A percentile compares a stretch with the other conserved stretches of the same genome.
Evolutionary conservation across 2,797 vertebrate species (phyloP).

Genomic region (Pyrocephalus nanus): DNA sequence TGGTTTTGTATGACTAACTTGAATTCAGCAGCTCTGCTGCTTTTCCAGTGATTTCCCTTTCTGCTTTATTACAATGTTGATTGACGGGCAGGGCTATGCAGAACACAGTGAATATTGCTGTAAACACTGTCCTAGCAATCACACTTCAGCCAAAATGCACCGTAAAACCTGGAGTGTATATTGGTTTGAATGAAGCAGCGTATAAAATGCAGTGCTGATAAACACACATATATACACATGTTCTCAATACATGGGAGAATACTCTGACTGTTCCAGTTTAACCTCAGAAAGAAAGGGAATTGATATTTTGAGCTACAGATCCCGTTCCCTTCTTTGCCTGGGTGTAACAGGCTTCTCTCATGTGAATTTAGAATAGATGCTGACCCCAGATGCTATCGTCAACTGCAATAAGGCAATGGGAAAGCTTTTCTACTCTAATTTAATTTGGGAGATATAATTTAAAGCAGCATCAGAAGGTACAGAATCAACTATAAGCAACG

Average conservation of each 20-base stretch:
- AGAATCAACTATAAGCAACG: neutral
- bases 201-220: conserved; percentile 28
- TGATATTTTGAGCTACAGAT: neutral
- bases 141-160: conserved; percentile 29
- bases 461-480: conserved; percentile 20
- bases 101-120: conserved; percentile 34
- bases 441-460: conserved; percentile 41
- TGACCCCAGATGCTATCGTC: neutral
- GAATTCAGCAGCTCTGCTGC: conserved; percentile 44
- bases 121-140: conserved; percentile 43
- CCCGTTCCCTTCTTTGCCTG: neutral
- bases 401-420: neutral
- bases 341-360: neutral
- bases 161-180: neutral
- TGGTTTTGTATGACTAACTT: conserved; percentile 43
- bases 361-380: neutral
- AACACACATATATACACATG: neutral
- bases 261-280: neutral
- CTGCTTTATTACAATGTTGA: conserved; percentile 55
- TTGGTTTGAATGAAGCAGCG: conserved; percentile 25
- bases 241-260: neutral
- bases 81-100: conserved; percentile 47
- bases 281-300: neutral
- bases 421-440: neutral
- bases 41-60: conserved; percentile 7